These are phyloP conservation scores for Ooceraea biroi DNA, from an alignment of 1,140 invertebrate species.

Conservation along the genomic window DNA sequence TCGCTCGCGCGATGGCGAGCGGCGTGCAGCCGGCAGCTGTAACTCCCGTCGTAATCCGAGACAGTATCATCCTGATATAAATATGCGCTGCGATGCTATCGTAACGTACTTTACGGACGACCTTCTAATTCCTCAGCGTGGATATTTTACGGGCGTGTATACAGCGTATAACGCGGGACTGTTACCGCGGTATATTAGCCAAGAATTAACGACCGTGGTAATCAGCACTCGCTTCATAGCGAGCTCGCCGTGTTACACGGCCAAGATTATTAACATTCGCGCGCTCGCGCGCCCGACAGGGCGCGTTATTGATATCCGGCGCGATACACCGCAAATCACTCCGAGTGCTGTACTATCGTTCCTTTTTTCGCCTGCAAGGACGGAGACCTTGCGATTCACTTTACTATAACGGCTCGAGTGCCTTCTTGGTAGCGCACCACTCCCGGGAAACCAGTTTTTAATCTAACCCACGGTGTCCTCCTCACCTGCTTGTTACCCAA, in stretches of 20 bases:
- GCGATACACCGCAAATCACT: conserved; percentile 57
- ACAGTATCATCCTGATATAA: conserved; percentile 76
- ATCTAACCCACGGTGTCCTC: background rate
- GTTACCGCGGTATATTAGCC: conserved; percentile 76
- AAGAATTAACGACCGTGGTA: conserved; percentile 76
- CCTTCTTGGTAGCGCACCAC: too few species aligned
- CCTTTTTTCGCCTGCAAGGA: conserved; percentile 41
- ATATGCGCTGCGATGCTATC: conserved; percentile 78
- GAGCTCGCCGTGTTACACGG: conserved; percentile 73
- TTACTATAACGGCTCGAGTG: background rate
- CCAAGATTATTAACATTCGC: conserved; percentile 74
- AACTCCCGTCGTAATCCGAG: conserved; percentile 72
- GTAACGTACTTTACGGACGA: conserved; percentile 80
- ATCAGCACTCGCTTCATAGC: conserved; percentile 78
- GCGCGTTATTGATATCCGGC: conserved; percentile 53
- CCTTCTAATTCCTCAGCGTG: conserved; percentile 80
- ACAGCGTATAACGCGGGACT: conserved; percentile 46
- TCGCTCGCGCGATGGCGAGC: conserved; percentile 1
- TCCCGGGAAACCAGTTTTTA: background rate
- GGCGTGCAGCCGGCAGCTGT: conserved; percentile 62
- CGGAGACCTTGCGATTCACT: background rate
- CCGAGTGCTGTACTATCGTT: conserved; percentile 31
- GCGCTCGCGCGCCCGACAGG: conserved; percentile 52
- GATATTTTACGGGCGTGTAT: conserved; percentile 50
- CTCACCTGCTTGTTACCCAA: background rate